Evolutionary conservation across 1,140 invertebrate species (phyloP).

Genomic region (Archegozetes longisetosus): DNA sequence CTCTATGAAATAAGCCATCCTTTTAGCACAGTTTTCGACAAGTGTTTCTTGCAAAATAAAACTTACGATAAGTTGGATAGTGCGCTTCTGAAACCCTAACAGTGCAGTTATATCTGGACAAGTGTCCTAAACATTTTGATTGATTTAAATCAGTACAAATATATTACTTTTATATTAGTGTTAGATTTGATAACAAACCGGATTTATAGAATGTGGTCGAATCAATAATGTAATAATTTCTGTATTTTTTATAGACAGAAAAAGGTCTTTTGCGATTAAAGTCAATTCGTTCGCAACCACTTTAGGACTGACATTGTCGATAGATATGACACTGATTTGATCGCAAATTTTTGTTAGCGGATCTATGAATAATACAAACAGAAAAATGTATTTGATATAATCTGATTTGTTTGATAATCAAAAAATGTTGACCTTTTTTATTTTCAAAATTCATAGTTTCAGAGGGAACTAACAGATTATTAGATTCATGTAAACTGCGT

Average conservation of each 20-base stretch:
- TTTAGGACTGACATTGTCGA: not conserved
- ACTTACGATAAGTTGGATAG: not conserved
- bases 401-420: not conserved
- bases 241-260: conserved; percentile 2
- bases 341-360: not conserved
- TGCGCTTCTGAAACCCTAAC: conserved; percentile 8
- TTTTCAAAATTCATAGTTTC: too few species aligned
- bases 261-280: not conserved
- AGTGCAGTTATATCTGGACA: conserved; percentile 4
- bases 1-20: conserved; percentile 4
- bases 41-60: not conserved
- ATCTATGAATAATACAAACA: too few species aligned
- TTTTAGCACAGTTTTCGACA: not conserved
- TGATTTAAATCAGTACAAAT: not conserved
- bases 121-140: conserved; percentile 1
- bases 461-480: not conserved
- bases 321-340: not conserved
- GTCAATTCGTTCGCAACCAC: conserved; percentile 11
- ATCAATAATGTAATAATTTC: conserved; percentile 8
- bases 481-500: not conserved
- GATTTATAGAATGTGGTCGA: not conserved
- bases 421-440: too few species aligned
- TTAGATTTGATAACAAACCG: not conserved
- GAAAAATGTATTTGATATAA: not conserved
- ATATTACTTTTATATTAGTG: not conserved